phyloP scores from a whole-genome alignment of 2,888 invertebrate genomes.

The Trypoxylon attenuatum region DNA sequence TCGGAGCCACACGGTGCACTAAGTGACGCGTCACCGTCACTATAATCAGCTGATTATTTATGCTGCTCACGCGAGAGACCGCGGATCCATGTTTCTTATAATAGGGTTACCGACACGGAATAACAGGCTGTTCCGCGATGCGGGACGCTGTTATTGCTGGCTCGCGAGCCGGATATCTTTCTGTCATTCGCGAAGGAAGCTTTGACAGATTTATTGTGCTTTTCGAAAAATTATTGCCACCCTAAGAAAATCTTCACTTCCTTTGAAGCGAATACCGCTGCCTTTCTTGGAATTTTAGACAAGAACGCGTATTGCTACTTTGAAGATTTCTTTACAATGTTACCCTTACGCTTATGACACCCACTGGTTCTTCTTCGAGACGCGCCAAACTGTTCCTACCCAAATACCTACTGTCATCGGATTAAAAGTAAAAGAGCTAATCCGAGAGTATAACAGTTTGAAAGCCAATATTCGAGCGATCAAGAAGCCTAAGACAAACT shows the following conservation, averaged over 20 bases:
- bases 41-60: slow-evolving; percentile 24
- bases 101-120: slow-evolving; percentile 3
- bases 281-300: slow-evolving; percentile 10
- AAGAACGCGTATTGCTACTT: slow-evolving; percentile 3
- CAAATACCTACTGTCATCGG: too few species aligned
- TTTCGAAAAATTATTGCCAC: not conserved
- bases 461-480: too few species aligned
- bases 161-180: not conserved
- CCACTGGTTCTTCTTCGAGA: too few species aligned
- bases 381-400: too few species aligned
- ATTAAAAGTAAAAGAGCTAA: too few species aligned
- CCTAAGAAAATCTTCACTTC: slow-evolving; percentile 6
- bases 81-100: slow-evolving; percentile 1
- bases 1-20: not conserved
- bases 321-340: slow-evolving; percentile 3
- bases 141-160: not conserved
- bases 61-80: slow-evolving; percentile 6
- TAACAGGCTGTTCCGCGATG: not conserved
- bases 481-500: too few species aligned
- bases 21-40: slow-evolving; percentile 4
- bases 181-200: not conserved
- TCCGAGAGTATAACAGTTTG: too few species aligned
- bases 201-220: not conserved
- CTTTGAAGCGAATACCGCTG: slow-evolving; percentile 23
- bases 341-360: not conserved